Conservation (phyloP, 2,888 invertebrate species). For the Aphidius colemani region DNA sequence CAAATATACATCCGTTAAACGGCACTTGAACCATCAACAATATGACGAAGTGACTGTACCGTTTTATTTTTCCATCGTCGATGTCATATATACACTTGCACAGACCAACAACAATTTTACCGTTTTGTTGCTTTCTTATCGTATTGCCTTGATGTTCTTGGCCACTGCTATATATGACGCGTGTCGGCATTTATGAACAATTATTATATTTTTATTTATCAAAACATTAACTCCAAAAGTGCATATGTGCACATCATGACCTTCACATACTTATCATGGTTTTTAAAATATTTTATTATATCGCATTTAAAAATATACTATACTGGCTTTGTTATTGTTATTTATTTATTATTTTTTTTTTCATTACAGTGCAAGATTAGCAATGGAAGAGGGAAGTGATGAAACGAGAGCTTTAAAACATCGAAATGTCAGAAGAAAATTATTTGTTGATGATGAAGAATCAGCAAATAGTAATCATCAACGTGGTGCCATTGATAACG, state of each 20-base stretch:
- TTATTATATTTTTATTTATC: slow-evolving; percentile 31
- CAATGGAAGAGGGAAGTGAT: slow-evolving; percentile 49
- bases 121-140: slow-evolving; percentile 3
- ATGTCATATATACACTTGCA: not conserved
- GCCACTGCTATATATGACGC: slow-evolving; percentile 17
- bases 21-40: slow-evolving; percentile 36
- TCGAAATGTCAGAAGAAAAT: slow-evolving; percentile 57
- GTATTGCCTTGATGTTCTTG: not conserved
- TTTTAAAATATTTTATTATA: not conserved
- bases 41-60: slow-evolving; percentile 2
- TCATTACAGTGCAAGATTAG: slow-evolving; percentile 47
- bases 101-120: not conserved
- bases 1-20: slow-evolving; percentile 44
- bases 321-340: not conserved
- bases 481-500: slow-evolving; percentile 37
- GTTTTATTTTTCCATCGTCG: slow-evolving; percentile 17
- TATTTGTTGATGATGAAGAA: slow-evolving; percentile 56
- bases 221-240: slow-evolving; percentile 29
- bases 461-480: slow-evolving; percentile 23
- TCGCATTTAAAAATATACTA: not conserved
- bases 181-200: too few species aligned
- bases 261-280: slow-evolving; percentile 12
- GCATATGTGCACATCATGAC: slow-evolving; percentile 10
- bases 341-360: not conserved
- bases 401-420: slow-evolving; percentile 39